Evolutionary conservation across 2,113 vertebrate genomes (phyloP).

Genomic region (Caracal caracal): DNA sequence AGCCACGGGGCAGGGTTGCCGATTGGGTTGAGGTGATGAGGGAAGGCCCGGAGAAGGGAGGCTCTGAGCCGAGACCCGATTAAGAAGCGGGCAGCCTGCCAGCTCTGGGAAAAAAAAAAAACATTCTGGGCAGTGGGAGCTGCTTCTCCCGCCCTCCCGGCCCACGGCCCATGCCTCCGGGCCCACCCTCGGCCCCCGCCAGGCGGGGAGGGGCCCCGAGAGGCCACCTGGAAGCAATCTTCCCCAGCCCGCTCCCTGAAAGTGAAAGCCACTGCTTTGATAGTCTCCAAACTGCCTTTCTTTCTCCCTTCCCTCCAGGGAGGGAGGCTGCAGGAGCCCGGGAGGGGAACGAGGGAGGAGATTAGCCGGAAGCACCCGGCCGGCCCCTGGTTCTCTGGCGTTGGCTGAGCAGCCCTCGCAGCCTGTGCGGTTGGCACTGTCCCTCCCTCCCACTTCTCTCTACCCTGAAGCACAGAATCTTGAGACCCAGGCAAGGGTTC

Average conservation of each 20-base stretch:
- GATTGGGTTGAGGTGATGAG: rapidly evolving
- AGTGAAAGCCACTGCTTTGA: slow-evolving; percentile 89
- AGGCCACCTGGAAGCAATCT: slow-evolving; percentile 92
- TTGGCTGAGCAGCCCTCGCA: rapidly evolving
- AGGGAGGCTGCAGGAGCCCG: neutral
- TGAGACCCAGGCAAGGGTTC: neutral
- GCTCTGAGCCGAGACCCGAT: neutral
- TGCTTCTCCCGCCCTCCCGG: neutral
- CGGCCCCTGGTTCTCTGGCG: neutral
- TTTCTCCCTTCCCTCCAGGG: slow-evolving; percentile 75
- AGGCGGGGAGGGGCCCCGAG: neutral
- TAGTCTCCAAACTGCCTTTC: slow-evolving; percentile 84
- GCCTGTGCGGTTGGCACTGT: neutral
- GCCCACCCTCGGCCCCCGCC: neutral
- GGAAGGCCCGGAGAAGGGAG: neutral
- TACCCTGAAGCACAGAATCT: neutral
- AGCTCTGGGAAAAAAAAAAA: neutral
- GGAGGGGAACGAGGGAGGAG: neutral
- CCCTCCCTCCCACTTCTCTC: rapidly evolving
- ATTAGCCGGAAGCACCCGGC: neutral
- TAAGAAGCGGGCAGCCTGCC: neutral
- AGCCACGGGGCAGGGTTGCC: rapidly evolving
- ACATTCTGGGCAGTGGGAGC: neutral
- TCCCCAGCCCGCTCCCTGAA: slow-evolving; percentile 88
- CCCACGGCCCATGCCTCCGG: neutral